Percentiles rank a stretch among this genome's conserved stretches.
These are phyloP conservation scores for Drosophila parthenogenetica DNA, from an alignment of 2,888 invertebrate genomes.

Conservation along the genomic window DNA sequence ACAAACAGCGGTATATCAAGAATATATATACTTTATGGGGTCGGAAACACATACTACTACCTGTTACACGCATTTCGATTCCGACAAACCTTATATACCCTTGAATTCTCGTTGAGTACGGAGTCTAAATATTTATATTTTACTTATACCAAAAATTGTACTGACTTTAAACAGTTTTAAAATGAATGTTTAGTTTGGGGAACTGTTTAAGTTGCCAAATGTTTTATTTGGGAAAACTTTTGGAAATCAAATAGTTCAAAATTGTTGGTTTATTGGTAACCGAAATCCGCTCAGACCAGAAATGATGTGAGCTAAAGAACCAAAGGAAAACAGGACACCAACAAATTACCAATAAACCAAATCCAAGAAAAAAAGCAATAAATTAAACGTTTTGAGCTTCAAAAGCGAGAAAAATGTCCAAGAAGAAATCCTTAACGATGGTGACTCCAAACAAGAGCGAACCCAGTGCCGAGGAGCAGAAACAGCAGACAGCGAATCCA, in stretches of 20 bases:
- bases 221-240: background rate
- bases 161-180: no score
- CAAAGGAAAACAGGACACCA: background rate
- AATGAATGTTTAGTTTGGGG: background rate
- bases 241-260: background rate
- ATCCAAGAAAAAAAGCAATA: background rate
- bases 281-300: background rate
- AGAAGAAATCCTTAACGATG: conserved; percentile 8
- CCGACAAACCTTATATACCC: no score
- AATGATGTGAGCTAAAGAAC: background rate
- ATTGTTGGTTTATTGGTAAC: background rate
- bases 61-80: no score
- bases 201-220: conserved; percentile 1
- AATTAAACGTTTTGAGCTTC: background rate
- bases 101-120: no score
- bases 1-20: no score
- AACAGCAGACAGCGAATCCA: background rate
- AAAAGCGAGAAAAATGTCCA: conserved; percentile 26
- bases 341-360: conserved; percentile 2
- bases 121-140: no score
- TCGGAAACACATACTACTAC: no score
- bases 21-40: no score
- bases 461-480: background rate
- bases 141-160: no score
- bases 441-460: conserved; percentile 1